phyloP scores from a whole-genome alignment of 2,797 vertebrate species.

The Sitta carolinensis region DNA sequence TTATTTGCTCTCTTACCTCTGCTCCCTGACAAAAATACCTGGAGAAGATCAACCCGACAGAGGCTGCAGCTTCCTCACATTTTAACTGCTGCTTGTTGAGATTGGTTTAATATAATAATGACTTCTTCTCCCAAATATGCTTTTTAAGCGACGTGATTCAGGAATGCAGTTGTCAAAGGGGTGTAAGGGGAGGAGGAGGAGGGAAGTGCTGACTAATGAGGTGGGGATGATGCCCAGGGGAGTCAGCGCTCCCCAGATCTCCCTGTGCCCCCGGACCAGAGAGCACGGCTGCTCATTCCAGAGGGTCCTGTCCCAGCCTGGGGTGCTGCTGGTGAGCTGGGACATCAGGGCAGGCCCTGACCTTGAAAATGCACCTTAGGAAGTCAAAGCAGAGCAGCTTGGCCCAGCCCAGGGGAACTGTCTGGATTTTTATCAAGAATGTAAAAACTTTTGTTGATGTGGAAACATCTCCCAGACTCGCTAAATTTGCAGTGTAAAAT shows the following conservation, averaged over 20 bases:
- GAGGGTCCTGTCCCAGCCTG: accelerated
- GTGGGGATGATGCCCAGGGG: background rate
- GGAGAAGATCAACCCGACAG: background rate
- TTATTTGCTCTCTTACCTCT: background rate
- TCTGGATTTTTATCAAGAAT: no score
- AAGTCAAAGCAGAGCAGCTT: background rate
- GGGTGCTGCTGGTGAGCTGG: accelerated
- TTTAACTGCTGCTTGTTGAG: background rate
- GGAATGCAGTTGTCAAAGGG: background rate
- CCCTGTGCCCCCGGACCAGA: background rate
- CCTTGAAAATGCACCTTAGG: background rate
- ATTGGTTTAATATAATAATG: background rate
- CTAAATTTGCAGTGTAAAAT: background rate
- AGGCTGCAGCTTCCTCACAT: background rate
- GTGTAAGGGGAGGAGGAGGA: background rate
- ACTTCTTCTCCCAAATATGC: background rate
- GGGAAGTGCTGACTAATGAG: background rate
- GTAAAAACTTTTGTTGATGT: background rate
- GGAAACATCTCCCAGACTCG: background rate
- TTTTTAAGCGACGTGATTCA: background rate
- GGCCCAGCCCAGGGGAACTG: background rate
- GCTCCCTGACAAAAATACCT: background rate
- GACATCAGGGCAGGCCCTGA: background rate
- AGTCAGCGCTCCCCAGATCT: accelerated
- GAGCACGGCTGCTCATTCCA: accelerated